phyloP scores from a whole-genome alignment of 2,888 invertebrate genomes.

The Drosophila demipolita region DNA sequence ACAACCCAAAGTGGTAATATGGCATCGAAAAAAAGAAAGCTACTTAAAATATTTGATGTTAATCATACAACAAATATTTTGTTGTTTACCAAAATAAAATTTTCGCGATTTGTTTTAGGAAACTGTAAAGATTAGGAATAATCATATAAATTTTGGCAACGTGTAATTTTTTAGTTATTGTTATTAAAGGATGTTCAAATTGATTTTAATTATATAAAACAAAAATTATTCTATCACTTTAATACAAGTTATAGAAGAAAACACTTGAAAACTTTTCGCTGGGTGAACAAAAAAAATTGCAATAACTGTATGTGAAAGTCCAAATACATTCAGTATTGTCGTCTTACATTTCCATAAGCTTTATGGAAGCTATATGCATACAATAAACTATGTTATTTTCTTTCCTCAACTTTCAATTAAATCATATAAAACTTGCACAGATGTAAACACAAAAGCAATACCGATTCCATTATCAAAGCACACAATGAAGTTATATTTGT shows the following conservation, averaged over 20 bases:
- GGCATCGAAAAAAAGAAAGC: conserved; percentile 1
- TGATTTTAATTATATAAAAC: neutral
- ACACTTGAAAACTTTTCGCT: neutral
- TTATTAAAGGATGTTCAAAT: neutral
- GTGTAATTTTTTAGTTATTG: neutral
- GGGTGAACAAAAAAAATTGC: neutral
- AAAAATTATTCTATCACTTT: neutral
- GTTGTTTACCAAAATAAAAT: no score
- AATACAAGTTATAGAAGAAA: neutral
- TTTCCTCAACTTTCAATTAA: conserved; percentile 49
- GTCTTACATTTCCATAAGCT: neutral
- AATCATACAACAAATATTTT: no score
- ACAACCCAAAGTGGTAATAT: conserved; percentile 7
- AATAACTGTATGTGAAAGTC: neutral
- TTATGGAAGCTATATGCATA: neutral
- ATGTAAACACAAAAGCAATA: conserved; percentile 3
- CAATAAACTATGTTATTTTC: neutral
- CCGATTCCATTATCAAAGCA: conserved; percentile 4
- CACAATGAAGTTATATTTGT: neutral
- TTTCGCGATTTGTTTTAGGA: neutral
- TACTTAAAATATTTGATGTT: neutral
- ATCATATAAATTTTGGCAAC: no score
- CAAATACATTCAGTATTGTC: neutral
- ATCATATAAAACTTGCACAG: conserved; percentile 42
- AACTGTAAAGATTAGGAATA: neutral